Evolutionary conservation across 30 jellyfish, hydroid and myxozoan genomes (phyloP).

Genomic region (Cassiopea xamachana): DNA sequence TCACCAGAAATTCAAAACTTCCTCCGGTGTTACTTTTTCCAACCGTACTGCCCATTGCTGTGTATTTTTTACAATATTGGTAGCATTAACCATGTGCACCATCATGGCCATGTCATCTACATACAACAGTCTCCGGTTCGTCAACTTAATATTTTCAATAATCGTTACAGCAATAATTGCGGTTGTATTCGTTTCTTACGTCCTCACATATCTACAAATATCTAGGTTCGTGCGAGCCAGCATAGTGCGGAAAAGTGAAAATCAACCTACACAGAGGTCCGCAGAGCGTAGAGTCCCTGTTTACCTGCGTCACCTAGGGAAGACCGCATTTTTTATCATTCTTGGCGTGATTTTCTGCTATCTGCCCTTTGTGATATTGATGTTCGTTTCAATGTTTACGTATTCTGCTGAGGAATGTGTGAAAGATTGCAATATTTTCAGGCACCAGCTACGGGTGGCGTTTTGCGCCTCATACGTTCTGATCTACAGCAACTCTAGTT

Average conservation of each 20-base stretch:
- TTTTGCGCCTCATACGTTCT: slow-evolving; percentile 23
- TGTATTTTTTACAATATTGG: background rate
- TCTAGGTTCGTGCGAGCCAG: slow-evolving; percentile 40
- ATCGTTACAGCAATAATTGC: slow-evolving; percentile 4
- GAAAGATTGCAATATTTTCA: slow-evolving; percentile 11
- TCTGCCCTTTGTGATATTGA: slow-evolving; percentile 35
- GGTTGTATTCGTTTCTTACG: slow-evolving; percentile 35
- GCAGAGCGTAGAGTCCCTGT: slow-evolving; percentile 21
- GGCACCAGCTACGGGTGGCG: slow-evolving; percentile 14
- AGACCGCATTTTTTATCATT: slow-evolving; percentile 27
- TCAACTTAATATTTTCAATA: slow-evolving; percentile 19
- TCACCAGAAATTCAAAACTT: slow-evolving; percentile 51
- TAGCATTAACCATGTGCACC: background rate
- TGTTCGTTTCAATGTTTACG: slow-evolving; percentile 4
- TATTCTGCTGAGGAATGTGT: slow-evolving; percentile 7
- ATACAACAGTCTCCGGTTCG: slow-evolving; percentile 27
- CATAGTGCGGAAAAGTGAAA: slow-evolving; percentile 36
- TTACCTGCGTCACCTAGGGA: slow-evolving; percentile 40
- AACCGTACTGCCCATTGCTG: slow-evolving; percentile 12
- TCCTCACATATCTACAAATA: slow-evolving; percentile 38
- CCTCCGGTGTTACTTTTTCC: slow-evolving; percentile 6
- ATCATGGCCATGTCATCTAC: slow-evolving; percentile 49
- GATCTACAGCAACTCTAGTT: slow-evolving; percentile 52
- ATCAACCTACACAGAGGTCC: background rate
- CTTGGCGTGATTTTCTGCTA: slow-evolving; percentile 44